Evolutionary conservation across 2,113 vertebrate genomes (phyloP).

Genomic region (Anarrhichthys ocellatus): DNA sequence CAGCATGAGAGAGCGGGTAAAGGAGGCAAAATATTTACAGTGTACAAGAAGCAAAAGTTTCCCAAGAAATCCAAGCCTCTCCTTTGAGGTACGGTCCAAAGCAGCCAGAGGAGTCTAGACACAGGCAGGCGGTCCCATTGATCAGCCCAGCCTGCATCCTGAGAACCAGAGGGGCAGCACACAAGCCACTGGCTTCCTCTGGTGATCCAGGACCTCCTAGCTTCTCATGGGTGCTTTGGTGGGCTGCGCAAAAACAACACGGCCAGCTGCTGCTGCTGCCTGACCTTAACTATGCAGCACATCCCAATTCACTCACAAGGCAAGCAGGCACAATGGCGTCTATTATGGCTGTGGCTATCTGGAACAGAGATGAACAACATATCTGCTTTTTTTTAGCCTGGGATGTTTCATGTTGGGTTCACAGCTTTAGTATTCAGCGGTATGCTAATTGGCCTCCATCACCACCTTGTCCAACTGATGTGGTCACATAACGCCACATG

Average conservation of each 20-base stretch:
- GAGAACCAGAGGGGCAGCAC: conserved; percentile 57
- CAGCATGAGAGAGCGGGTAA: conserved; percentile 61
- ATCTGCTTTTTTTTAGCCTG: neutral
- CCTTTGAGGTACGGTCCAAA: conserved; percentile 75
- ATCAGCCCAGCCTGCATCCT: conserved; percentile 58
- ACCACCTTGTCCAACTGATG: neutral
- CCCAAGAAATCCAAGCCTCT: conserved; percentile 73
- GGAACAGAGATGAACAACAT: neutral
- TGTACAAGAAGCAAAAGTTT: conserved; percentile 69
- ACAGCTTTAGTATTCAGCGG: conserved; percentile 7
- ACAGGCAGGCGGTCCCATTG: conserved; percentile 54
- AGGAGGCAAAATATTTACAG: conserved; percentile 79
- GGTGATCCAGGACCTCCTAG: conserved; percentile 54
- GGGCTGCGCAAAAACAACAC: conserved; percentile 58
- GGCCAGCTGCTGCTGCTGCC: conserved; percentile 32
- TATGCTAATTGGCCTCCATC: neutral
- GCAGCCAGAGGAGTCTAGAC: conserved; percentile 61
- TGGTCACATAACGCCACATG: conserved; percentile 4
- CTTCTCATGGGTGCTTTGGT: conserved; percentile 59
- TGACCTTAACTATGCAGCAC: conserved; percentile 58
- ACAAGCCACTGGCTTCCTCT: conserved; percentile 47
- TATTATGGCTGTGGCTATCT: conserved; percentile 24
- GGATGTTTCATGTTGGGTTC: conserved; percentile 2
- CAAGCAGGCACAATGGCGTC: conserved; percentile 43
- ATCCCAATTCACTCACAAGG: conserved; percentile 44